Evolutionary conservation across 1,140 invertebrate genomes (phyloP).

Genomic region (Probaryconus sp.): DNA sequence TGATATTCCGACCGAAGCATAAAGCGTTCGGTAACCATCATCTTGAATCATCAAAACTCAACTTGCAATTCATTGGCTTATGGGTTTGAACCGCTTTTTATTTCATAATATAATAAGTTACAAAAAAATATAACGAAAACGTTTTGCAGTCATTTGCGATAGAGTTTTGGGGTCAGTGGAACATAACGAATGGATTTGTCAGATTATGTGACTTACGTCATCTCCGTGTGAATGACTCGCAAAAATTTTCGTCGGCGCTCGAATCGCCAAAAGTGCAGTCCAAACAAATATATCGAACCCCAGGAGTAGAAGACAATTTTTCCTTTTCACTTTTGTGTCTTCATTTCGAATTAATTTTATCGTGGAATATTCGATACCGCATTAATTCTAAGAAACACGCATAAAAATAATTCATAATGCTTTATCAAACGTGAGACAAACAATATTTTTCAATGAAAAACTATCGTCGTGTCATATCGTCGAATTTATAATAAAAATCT

Average conservation of each 20-base stretch:
- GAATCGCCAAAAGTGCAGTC: conserved; percentile 15
- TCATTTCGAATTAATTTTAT: too few species aligned
- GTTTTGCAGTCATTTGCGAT: conserved; percentile 7
- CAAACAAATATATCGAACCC: conserved; percentile 17
- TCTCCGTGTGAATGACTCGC: conserved; percentile 23
- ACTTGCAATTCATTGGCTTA: conserved; percentile 18
- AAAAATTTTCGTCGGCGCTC: conserved; percentile 4
- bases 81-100: conserved; percentile 16
- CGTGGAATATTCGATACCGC: too few species aligned
- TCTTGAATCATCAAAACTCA: not conserved
- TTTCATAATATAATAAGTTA: conserved; percentile 10
- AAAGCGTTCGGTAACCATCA: not conserved
- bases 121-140: conserved; percentile 17
- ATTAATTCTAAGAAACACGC: too few species aligned
- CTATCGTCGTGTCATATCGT: too few species aligned
- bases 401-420: too few species aligned
- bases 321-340: too few species aligned
- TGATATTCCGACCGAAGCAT: too few species aligned
- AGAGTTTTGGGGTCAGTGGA: conserved; percentile 37
- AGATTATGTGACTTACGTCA: conserved; percentile 28
- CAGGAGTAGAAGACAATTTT: conserved; percentile 25
- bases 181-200: conserved; percentile 32
- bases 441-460: too few species aligned
- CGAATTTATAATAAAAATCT: too few species aligned
- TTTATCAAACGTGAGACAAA: too few species aligned